Evolutionary conservation across 1,140 invertebrate genomes (phyloP).

Genomic region (Hyphantria cunea): DNA sequence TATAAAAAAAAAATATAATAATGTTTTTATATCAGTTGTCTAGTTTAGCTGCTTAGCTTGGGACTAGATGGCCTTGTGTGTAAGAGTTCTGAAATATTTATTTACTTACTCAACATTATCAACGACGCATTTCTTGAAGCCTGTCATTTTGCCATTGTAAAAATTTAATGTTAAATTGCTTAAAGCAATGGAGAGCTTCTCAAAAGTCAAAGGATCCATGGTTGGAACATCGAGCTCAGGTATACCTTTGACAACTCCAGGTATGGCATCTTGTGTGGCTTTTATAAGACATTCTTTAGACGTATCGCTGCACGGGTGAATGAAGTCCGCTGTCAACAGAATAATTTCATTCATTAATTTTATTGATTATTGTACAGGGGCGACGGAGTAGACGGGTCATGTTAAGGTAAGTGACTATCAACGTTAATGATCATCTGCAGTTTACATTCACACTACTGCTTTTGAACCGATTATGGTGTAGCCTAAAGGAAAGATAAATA

Average conservation of each 20-base stretch:
- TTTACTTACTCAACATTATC: conserved; percentile 65
- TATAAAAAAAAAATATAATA: too few relatives aligned
- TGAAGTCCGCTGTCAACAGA: conserved; percentile 63
- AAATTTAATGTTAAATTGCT: conserved; percentile 62
- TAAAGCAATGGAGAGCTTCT: conserved; percentile 57
- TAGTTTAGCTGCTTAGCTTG: too few relatives aligned
- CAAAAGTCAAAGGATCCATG: conserved; percentile 65
- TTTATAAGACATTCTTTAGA: conserved; percentile 55
- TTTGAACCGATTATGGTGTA: too few relatives aligned
- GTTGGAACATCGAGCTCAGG: conserved; percentile 50
- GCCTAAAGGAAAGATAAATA: too few relatives aligned
- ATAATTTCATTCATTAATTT: not conserved
- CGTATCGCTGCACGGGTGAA: conserved; percentile 59
- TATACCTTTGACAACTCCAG: conserved; percentile 64
- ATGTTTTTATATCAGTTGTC: too few relatives aligned
- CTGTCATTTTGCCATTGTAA: conserved; percentile 62
- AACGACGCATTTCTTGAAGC: conserved; percentile 62
- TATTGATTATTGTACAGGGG: too few relatives aligned
- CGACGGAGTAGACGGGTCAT: too few relatives aligned
- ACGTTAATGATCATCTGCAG: too few relatives aligned
- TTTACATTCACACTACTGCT: too few relatives aligned
- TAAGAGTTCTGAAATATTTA: not conserved
- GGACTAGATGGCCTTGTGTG: too few relatives aligned
- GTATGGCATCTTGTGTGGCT: conserved; percentile 61
- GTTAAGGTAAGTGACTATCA: too few relatives aligned